Evolutionary conservation across 2,888 invertebrate genomes (phyloP).

Genomic region (Crematogaster levior): DNA sequence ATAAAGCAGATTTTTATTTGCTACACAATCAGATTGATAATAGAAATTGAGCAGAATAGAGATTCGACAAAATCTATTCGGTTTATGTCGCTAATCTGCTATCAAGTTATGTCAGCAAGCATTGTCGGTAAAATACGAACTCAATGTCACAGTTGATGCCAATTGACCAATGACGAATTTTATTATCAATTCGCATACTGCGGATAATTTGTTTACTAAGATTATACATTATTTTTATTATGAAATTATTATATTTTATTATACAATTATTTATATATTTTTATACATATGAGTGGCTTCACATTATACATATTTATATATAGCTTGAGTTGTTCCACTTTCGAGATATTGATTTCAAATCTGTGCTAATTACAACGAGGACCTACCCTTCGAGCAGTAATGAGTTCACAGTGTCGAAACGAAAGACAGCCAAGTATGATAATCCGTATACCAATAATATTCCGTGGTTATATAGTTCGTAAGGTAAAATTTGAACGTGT

Average conservation of each 20-base stretch:
- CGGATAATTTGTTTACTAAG: background rate
- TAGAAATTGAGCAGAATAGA: background rate
- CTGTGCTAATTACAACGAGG: background rate
- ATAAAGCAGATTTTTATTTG: background rate
- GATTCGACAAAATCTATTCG: background rate
- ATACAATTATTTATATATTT: too few species aligned
- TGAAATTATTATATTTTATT: too few species aligned
- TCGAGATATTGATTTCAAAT: background rate
- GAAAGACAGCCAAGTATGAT: background rate
- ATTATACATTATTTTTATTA: too few species aligned
- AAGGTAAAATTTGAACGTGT: slow-evolving; percentile 48
- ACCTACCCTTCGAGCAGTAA: background rate
- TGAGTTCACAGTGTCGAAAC: background rate
- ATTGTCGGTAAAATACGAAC: background rate
- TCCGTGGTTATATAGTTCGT: slow-evolving; percentile 56
- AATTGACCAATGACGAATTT: background rate
- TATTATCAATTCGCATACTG: background rate
- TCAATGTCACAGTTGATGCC: background rate
- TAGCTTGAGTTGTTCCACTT: background rate
- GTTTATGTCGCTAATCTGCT: too few species aligned
- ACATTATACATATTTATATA: too few species aligned
- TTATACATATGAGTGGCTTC: background rate
- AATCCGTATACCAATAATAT: slow-evolving; percentile 34
- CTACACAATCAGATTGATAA: background rate
- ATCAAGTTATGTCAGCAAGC: background rate